Percentiles rank a stretch among this genome's conserved stretches.
phyloP scores from a whole-genome alignment of 1,140 invertebrate species.

The Cyrtorhinus lividipennis region DNA sequence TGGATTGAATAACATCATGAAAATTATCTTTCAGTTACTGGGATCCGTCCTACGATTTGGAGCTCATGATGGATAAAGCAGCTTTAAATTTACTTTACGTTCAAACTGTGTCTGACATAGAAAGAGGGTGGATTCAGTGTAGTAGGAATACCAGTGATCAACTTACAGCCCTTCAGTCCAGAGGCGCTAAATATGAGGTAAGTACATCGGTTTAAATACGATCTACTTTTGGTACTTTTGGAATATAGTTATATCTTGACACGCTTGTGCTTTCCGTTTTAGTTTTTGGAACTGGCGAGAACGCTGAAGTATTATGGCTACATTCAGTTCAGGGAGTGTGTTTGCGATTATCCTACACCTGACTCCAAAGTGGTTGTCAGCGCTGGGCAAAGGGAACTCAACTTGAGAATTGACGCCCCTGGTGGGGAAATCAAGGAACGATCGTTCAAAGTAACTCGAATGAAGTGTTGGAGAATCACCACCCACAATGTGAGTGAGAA shows the following conservation, averaged over 20 bases:
- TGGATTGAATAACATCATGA: no score
- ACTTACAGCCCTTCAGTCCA: constrained; percentile 51
- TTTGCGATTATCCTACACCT: constrained; percentile 60
- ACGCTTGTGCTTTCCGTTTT: constrained; percentile 21
- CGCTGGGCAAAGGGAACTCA: constrained; percentile 65
- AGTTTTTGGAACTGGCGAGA: constrained; percentile 71
- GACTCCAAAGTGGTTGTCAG: constrained; percentile 49
- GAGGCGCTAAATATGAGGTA: constrained; percentile 70
- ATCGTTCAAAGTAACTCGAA: constrained; percentile 81
- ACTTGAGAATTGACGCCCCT: constrained; percentile 40
- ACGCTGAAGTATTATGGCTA: constrained; percentile 78
- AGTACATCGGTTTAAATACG: background rate
- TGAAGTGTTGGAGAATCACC: constrained; percentile 93
- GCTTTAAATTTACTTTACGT: constrained; percentile 75
- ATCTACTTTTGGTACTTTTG: background rate
- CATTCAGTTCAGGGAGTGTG: constrained; percentile 62
- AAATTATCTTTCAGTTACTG: constrained; percentile 51
- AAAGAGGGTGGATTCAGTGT: constrained; percentile 66
- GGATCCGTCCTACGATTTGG: constrained; percentile 69
- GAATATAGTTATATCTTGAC: background rate
- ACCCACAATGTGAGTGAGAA: constrained; percentile 65
- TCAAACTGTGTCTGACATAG: constrained; percentile 73
- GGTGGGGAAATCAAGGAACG: constrained; percentile 50
- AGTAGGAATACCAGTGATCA: constrained; percentile 52
- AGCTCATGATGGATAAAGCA: constrained; percentile 62